Percentiles rank a stretch among this genome's conserved stretches.
Evolutionary conservation across 2,113 vertebrate species (phyloP).

Genomic region (Choloepus hoffmanni): DNA sequence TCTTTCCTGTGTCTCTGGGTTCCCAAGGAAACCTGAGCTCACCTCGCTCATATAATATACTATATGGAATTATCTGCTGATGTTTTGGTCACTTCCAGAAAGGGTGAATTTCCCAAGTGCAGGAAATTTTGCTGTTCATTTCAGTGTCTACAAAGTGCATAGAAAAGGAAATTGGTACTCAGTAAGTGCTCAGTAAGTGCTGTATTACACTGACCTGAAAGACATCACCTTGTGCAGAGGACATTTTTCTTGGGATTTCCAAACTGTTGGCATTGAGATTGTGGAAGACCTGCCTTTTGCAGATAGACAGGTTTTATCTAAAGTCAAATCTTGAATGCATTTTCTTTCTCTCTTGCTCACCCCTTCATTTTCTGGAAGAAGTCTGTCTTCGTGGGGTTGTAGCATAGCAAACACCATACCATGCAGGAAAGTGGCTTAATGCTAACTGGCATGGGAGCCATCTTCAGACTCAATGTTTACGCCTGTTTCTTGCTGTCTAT

Average conservation of each 20-base stretch:
- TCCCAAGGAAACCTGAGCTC: background rate
- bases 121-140: background rate
- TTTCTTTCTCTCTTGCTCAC: background rate
- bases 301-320: background rate
- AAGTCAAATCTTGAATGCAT: background rate
- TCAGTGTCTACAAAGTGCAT: background rate
- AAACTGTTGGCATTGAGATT: background rate
- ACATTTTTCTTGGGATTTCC: background rate
- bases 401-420: rapidly evolving
- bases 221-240: background rate
- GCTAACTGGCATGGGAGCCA: background rate
- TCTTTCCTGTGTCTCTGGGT: background rate
- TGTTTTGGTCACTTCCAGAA: background rate
- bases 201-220: background rate
- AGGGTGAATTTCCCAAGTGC: background rate
- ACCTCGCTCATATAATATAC: background rate
- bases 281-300: background rate
- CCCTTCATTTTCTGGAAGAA: background rate
- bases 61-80: background rate
- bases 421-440: rapidly evolving
- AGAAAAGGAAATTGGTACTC: background rate
- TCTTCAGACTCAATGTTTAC: rapidly evolving
- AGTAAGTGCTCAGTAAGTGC: background rate
- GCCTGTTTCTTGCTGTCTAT: background rate
- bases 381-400: background rate